Evolutionary conservation across 1,140 invertebrate genomes (phyloP).

Genomic region (Phymorhynchus buccinoides): DNA sequence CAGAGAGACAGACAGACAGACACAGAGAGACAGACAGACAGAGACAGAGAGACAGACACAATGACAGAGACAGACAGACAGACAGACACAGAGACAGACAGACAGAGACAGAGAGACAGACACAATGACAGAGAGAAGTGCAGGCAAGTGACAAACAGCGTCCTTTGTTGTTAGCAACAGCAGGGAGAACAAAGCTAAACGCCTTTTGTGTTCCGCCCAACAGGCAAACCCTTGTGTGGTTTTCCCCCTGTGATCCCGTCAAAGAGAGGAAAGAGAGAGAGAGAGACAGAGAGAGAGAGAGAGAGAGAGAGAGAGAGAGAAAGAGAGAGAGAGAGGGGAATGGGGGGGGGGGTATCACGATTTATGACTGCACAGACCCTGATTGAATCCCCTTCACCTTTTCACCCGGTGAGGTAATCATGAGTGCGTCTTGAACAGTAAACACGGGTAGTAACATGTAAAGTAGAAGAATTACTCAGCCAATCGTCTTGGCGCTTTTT

Average conservation of each 20-base stretch:
- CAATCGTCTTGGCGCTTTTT: too few species aligned
- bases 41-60: background rate
- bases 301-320: background rate
- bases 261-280: too few species aligned
- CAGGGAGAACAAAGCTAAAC: background rate
- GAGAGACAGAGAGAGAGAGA: background rate
- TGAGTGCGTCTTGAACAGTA: too few species aligned
- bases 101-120: too few species aligned
- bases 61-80: background rate
- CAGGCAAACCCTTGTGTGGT: background rate
- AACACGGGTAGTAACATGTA: too few species aligned
- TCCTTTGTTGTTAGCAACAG: background rate
- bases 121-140: too few species aligned
- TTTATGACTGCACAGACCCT: background rate
- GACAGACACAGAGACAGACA: too few species aligned
- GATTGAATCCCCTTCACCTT: background rate
- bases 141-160: background rate
- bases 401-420: too few species aligned
- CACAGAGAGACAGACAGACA: too few species aligned
- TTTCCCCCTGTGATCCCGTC: too few species aligned
- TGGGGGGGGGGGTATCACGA: background rate
- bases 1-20: background rate
- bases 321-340: background rate
- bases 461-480: too few species aligned
- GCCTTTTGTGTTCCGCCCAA: background rate